phyloP scores from a whole-genome alignment of 2,888 invertebrate species.

The Oligia strigilis region DNA sequence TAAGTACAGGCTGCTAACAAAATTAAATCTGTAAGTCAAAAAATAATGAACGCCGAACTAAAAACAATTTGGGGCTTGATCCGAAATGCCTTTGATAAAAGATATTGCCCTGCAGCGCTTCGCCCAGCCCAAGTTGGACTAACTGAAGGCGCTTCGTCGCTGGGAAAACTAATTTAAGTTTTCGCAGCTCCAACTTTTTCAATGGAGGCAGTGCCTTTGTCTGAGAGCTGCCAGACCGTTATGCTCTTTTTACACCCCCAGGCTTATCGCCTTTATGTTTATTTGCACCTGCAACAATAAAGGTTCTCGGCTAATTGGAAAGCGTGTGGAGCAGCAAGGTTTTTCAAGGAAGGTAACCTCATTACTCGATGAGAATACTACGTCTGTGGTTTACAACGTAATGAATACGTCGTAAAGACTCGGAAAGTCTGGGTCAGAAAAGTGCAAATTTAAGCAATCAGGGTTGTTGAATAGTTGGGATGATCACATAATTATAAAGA shows the following conservation, averaged over 20 bases:
- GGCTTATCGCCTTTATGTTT: not conserved
- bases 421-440: not conserved
- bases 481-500: too few relatives aligned
- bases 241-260: constrained; percentile 27
- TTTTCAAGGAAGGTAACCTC: not conserved
- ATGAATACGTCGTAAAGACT: not conserved
- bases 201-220: constrained; percentile 68
- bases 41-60: constrained; percentile 11
- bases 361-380: not conserved
- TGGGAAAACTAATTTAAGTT: constrained; percentile 82
- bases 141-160: constrained; percentile 46
- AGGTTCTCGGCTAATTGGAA: constrained; percentile 1
- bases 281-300: constrained; percentile 25
- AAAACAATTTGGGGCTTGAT: constrained; percentile 38
- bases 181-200: constrained; percentile 77
- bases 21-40: not conserved
- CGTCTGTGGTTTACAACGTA: too few relatives aligned
- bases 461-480: not conserved
- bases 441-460: not conserved
- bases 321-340: not conserved
- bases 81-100: constrained; percentile 56
- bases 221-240: constrained; percentile 27
- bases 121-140: constrained; percentile 35
- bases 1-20: not conserved
- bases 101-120: constrained; percentile 41